Conservation (phyloP, 2,797 vertebrate genomes). For the Varecia variegata region DNA sequence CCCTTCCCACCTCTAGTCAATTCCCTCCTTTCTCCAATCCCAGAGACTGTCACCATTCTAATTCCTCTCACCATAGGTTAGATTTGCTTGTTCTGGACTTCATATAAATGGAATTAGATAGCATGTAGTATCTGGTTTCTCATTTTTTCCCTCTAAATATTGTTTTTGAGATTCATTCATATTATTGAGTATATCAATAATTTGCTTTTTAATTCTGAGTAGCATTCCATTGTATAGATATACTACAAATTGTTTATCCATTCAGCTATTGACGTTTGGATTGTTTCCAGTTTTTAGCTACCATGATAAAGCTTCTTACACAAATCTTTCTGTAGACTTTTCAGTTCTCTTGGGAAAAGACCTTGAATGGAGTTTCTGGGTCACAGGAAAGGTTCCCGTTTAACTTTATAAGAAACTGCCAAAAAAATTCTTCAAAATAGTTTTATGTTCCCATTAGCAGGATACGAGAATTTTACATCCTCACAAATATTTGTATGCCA, state of each 20-base stretch:
- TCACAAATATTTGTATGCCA: neutral
- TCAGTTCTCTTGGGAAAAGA: neutral
- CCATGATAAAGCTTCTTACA: neutral
- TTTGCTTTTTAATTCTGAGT: neutral
- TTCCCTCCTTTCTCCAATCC: neutral
- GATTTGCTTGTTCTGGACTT: neutral
- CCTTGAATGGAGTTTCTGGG: neutral
- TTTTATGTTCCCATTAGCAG: neutral
- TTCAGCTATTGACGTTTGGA: neutral
- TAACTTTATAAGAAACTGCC: neutral
- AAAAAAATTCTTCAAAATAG: neutral
- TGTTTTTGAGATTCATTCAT: neutral
- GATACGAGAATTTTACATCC: neutral
- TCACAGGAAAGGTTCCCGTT: neutral
- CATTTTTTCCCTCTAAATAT: neutral
- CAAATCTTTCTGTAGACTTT: neutral
- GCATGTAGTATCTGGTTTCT: neutral
- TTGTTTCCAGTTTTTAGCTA: neutral
- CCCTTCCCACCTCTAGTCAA: neutral
- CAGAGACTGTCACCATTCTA: neutral
- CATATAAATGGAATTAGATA: neutral
- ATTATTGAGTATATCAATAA: neutral
- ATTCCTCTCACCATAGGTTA: neutral
- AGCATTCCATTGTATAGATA: neutral
- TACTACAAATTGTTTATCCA: neutral